These are phyloP conservation scores for Harpagifer antarcticus DNA, from an alignment of 2,797 vertebrate genomes.

Conservation along the genomic window DNA sequence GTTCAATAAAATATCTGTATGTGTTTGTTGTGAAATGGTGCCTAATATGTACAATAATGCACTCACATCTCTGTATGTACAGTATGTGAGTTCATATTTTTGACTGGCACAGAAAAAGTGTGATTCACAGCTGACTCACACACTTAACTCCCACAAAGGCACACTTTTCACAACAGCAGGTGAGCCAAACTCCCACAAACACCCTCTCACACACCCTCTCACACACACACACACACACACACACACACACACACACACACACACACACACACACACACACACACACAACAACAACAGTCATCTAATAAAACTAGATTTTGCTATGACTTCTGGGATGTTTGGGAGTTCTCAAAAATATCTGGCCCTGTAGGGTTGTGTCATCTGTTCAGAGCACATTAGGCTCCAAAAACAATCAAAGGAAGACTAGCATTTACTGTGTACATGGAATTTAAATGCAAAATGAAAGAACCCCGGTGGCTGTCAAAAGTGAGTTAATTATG, in stretches of 20 bases:
- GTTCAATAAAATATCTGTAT: slow-evolving; percentile 27
- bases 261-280: slow-evolving; percentile 29
- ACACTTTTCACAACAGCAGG: slow-evolving; percentile 84
- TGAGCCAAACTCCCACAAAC: slow-evolving; percentile 83
- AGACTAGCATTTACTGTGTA: slow-evolving; percentile 36
- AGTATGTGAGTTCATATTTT: slow-evolving; percentile 44
- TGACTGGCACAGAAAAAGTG: slow-evolving; percentile 65
- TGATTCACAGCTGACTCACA: slow-evolving; percentile 87
- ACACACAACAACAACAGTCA: slow-evolving; percentile 17
- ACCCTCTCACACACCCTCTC: slow-evolving; percentile 63
- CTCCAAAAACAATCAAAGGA: slow-evolving; percentile 58
- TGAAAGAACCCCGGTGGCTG: slow-evolving; percentile 8
- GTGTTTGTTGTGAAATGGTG: slow-evolving; percentile 45
- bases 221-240: neutral
- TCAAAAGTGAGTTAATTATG: slow-evolving; percentile 23
- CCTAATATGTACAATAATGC: slow-evolving; percentile 31
- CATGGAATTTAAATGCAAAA: slow-evolving; percentile 34
- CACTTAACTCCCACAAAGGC: slow-evolving; percentile 84
- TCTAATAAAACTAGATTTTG: slow-evolving; percentile 64
- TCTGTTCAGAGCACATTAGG: slow-evolving; percentile 52
- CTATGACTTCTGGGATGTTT: slow-evolving; percentile 65
- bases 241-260: neutral
- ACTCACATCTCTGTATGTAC: slow-evolving; percentile 32
- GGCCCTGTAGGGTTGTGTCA: slow-evolving; percentile 57
- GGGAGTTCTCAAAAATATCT: slow-evolving; percentile 65